phyloP scores from a whole-genome alignment of 2,797 vertebrate species.

The Tapirus indicus region DNA sequence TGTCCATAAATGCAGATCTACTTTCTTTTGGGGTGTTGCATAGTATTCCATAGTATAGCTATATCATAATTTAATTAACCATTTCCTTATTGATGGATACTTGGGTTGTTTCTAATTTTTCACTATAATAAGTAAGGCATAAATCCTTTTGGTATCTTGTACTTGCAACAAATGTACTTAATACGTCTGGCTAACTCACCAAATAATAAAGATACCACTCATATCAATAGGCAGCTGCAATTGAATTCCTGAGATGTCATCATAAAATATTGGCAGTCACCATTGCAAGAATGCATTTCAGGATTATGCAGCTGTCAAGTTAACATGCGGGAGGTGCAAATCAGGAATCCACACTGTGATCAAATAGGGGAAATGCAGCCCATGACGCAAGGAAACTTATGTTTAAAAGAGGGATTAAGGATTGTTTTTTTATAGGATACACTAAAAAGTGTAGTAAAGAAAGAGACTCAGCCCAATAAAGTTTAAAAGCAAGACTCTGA shows the following conservation, averaged over 20 bases:
- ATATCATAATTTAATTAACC: neutral
- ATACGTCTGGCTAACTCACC: constrained; percentile 22
- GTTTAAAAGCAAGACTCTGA: constrained; percentile 41
- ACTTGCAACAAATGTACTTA: constrained; percentile 32
- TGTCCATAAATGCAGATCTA: neutral
- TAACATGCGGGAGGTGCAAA: neutral
- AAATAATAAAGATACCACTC: constrained; percentile 70
- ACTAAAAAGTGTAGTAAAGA: constrained; percentile 29
- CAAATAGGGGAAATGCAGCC: neutral
- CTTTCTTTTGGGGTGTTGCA: neutral
- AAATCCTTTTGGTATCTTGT: constrained; percentile 1
- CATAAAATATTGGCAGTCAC: constrained; percentile 56
- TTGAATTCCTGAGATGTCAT: constrained; percentile 60
- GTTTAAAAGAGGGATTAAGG: constrained; percentile 55
- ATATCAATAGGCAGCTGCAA: constrained; percentile 63
- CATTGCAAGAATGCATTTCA: constrained; percentile 27
- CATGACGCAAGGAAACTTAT: neutral
- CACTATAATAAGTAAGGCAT: neutral
- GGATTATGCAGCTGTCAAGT: constrained; percentile 66
- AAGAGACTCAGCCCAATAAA: constrained; percentile 28
- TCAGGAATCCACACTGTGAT: neutral
- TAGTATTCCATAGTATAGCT: neutral
- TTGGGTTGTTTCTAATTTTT: constrained; percentile 27
- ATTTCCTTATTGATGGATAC: neutral
- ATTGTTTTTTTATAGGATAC: neutral